Conservation (phyloP, 1,140 invertebrate species). For the Leptoteleia sp. region DNA sequence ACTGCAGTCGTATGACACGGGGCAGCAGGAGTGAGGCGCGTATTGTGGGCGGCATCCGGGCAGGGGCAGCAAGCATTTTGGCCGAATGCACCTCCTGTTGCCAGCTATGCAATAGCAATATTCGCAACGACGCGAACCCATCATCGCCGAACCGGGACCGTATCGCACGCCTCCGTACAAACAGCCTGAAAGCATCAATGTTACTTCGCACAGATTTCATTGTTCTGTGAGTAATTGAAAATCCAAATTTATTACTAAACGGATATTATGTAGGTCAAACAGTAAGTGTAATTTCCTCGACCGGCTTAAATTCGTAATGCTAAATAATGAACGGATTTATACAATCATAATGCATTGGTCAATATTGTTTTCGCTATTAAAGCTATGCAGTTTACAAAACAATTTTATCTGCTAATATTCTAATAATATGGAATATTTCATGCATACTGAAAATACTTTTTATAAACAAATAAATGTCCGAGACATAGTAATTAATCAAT, state of each 20-base stretch:
- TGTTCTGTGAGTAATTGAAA: constrained; percentile 38
- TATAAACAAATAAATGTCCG: too few relatives aligned
- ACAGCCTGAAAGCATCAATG: constrained; percentile 83
- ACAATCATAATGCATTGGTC: not conserved
- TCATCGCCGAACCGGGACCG: constrained; percentile 92
- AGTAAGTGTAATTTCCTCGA: constrained; percentile 11
- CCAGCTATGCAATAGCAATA: constrained; percentile 93
- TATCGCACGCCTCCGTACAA: constrained; percentile 88
- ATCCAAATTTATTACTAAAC: constrained; percentile 22
- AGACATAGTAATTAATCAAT: too few relatives aligned
- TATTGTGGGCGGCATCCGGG: constrained; percentile 87
- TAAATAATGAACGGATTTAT: constrained; percentile 16
- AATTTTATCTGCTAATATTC: not conserved
- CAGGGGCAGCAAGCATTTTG: constrained; percentile 89
- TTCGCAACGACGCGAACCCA: constrained; percentile 88
- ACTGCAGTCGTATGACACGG: constrained; percentile 90
- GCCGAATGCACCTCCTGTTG: constrained; percentile 88
- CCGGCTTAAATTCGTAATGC: constrained; percentile 5
- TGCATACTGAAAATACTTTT: not conserved
- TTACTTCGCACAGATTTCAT: constrained; percentile 34
- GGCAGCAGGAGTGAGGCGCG: constrained; percentile 89
- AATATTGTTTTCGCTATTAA: not conserved
- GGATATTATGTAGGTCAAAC: constrained; percentile 32
- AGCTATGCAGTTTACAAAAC: not conserved
- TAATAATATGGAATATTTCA: too few relatives aligned